Conservation (phyloP, 2,888 invertebrate species). For the Nesidiocoris tenuis region DNA sequence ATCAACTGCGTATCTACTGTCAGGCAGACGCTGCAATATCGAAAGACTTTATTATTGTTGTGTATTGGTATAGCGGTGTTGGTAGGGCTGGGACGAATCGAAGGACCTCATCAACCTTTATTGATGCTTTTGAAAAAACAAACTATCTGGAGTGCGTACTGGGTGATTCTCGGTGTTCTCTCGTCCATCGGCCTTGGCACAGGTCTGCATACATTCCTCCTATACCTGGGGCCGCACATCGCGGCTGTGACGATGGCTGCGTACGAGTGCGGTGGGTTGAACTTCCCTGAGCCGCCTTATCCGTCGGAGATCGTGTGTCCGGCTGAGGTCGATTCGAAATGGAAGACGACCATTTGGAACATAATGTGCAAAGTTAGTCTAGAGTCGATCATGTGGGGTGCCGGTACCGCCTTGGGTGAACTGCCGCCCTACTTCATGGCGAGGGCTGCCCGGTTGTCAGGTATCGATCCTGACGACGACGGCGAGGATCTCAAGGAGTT, state of each 20-base stretch:
- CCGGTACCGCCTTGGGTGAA: constrained; percentile 97
- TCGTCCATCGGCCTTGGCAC: constrained; percentile 98
- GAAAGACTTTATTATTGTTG: constrained; percentile 36
- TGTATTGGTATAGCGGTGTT: constrained; percentile 29
- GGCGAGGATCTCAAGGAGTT: constrained; percentile 54
- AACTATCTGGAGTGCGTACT: constrained; percentile 74
- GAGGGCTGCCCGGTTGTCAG: constrained; percentile 73
- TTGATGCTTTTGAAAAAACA: constrained; percentile 43
- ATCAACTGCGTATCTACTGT: constrained; percentile 57
- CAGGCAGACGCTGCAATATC: constrained; percentile 25
- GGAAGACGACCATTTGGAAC: constrained; percentile 78
- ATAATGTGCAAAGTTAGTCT: constrained; percentile 82
- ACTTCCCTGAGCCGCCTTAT: constrained; percentile 97
- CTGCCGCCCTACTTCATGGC: constrained; percentile 99
- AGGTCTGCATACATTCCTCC: constrained; percentile 95
- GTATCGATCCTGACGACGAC: constrained; percentile 47
- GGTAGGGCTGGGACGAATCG: constrained; percentile 9
- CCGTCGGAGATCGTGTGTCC: constrained; percentile 96
- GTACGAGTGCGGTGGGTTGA: constrained; percentile 90
- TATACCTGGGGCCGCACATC: constrained; percentile 99
- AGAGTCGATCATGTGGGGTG: constrained; percentile 97
- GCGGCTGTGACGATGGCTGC: constrained; percentile 97
- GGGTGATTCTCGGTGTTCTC: constrained; percentile 90
- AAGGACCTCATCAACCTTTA: constrained; percentile 45
- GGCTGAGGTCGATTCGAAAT: constrained; percentile 62